Evolutionary conservation across 2,113 vertebrate species (phyloP), one percentile per base, ranked within the genome.

Genomic region (Thunnus maccoyii): DNA sequence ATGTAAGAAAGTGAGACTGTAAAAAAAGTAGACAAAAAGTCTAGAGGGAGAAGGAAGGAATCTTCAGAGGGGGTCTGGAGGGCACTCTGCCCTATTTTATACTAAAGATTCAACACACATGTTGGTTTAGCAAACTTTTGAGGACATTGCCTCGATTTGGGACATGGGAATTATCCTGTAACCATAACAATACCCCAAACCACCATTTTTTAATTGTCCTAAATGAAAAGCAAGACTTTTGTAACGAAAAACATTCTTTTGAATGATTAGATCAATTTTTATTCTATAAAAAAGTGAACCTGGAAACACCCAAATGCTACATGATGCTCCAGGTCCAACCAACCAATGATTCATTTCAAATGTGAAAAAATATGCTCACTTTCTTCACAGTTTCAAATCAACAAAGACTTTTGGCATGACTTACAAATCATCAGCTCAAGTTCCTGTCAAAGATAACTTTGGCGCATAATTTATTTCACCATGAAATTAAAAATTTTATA

Each of bases 1-100:
- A 86, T 88, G 86, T 88, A 46, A 61, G 77, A 83, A 87, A 88
- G 72, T 74, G 22, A 71, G 63, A 72, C 73, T 71, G 64, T 50
- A 46, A 75, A 47, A 60, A 60, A 73, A 20, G 18, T 41, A 73
- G 60, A 78, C 62, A 68, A 73, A 77, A 61, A 36, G 72, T 76
- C 67, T 57, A 51, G 16, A 9, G 72, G 50, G 68, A 81, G 30
- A 70, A 47, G 50, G 47, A 81, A 65, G 27, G 41, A 84, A 84
- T 86, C 60, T 72, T 54, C 62, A 62, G 68, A 74, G 25, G 66
- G 73, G 56, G 66, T 80, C 72, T 61, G 41, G 22, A 84, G 72
- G 16, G 55, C 67, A 22, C 47, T 32, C 32, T 52, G 52, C 47
- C 46, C 48, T 46, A 9, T 54, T 73, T 72, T 61, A 78, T 58